Evolutionary conservation across 1,140 invertebrate species (phyloP).

Genomic region (Drosophila sechellia): DNA sequence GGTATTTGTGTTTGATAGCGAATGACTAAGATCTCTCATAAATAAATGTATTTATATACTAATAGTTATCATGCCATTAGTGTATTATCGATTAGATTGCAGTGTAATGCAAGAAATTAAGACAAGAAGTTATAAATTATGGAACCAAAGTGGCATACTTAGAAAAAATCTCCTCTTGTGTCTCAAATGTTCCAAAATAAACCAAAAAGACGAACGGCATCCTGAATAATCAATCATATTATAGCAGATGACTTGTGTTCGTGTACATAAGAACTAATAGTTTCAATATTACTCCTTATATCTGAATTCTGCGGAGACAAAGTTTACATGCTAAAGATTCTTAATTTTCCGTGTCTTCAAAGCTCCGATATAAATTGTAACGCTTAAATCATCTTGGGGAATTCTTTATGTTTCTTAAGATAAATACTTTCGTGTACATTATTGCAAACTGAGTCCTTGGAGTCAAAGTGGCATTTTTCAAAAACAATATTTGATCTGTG

Average conservation of each 20-base stretch:
- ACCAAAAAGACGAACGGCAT: conserved; percentile 27
- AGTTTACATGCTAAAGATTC: conserved; percentile 45
- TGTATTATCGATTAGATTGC: too few relatives aligned
- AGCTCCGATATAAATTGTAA: conserved; percentile 42
- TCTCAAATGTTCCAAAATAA: conserved; percentile 37
- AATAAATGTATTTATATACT: too few relatives aligned
- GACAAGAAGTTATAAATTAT: not conserved
- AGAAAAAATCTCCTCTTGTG: conserved; percentile 2
- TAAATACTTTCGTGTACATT: conserved; percentile 42
- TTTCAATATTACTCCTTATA: not conserved
- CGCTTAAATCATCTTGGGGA: conserved; percentile 36
- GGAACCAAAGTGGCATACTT: conserved; percentile 24
- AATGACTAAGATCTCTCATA: too few relatives aligned
- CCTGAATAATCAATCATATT: conserved; percentile 22
- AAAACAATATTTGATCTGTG: conserved; percentile 17
- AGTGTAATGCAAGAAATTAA: too few relatives aligned
- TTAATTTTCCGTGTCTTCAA: conserved; percentile 52
- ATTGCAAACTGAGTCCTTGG: not conserved
- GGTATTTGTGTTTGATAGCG: too few relatives aligned
- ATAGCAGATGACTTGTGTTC: conserved; percentile 2
- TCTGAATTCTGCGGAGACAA: conserved; percentile 27
- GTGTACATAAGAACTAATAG: not conserved
- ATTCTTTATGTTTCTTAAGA: conserved; percentile 32
- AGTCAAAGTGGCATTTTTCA: conserved; percentile 50
- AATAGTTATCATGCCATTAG: too few relatives aligned